Evolutionary conservation across 2,888 invertebrate species (phyloP), one percentile per base, ranked within the genome.

Genomic region (Ganaspis brasiliensis): DNA sequence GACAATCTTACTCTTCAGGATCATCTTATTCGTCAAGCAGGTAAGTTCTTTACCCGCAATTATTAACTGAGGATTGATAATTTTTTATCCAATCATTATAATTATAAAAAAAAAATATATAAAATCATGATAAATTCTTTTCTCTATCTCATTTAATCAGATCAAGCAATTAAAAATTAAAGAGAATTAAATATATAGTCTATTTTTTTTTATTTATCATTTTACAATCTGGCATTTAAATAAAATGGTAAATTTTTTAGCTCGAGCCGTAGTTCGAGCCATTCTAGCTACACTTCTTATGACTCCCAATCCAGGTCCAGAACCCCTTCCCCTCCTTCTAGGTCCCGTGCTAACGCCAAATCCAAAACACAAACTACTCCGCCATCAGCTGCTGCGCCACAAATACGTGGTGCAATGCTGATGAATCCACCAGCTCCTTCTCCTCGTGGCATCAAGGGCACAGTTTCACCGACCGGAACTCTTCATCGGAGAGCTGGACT

Each of bases 381-480:
- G 70, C 89, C 89, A 40, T 85, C 89, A 75, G 86, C 86, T 77
- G 87, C 86, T 84, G 86, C 89, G 72, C 81, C 85, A 56, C 93
- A 93, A 35, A 95, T 95, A 85, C 93, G 95, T 67, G 95, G 95
- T 37, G 89, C 89, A 5, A 94, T 95, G 76, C 92, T 95, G 79
- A 95, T 95, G 95, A 95, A 95, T 92, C 95, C 95, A 79, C 95
- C 95, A 16, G 95, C 95, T 81, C 95, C 95, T 77, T 93, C 93
- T 80, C 92, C 92, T 16, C 89, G 92, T 4, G 93, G 94, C 45
- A 92, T 93, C 6, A 90, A 90, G 80, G 90, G 89, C 16, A 88
- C 87, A 40, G 89, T 89, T n/a, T 91, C 91, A 6, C 91, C 91
- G 8, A 90, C 90, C 56, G 90, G 90, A 3, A 89, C 90, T 16